Percentiles rank a stretch among this genome's conserved stretches.
Evolutionary conservation across 1,140 invertebrate species (phyloP).

Genomic region (Bombus turneri): DNA sequence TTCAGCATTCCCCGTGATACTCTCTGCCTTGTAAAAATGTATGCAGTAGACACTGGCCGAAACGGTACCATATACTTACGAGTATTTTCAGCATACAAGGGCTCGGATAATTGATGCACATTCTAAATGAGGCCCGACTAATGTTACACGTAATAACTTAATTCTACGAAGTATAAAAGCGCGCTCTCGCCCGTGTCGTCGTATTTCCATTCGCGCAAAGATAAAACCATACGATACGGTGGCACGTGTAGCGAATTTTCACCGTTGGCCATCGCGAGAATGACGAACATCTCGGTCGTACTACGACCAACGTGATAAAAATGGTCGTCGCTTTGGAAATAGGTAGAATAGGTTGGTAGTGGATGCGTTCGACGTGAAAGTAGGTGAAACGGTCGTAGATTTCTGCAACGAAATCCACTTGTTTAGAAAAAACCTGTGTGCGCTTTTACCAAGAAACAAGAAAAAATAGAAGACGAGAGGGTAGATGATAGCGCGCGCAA

Average conservation of each 20-base stretch:
- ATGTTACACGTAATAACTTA: slow-evolving; percentile 28
- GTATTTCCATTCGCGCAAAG: background rate
- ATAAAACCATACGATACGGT: background rate
- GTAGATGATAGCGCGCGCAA: too few species aligned
- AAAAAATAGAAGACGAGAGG: background rate
- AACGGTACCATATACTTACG: background rate
- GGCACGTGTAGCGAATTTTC: background rate
- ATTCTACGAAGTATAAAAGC: background rate
- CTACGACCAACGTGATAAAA: too few species aligned
- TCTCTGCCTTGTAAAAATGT: background rate
- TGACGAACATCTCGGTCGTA: background rate
- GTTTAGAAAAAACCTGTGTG: background rate
- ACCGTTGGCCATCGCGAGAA: too few species aligned
- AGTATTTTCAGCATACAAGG: slow-evolving; percentile 1
- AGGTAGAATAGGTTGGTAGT: background rate
- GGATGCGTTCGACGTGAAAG: background rate
- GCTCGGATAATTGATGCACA: slow-evolving; percentile 22
- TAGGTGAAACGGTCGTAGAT: background rate
- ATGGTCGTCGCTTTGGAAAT: background rate
- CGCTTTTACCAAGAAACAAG: background rate
- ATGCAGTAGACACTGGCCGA: background rate
- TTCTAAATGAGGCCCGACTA: background rate
- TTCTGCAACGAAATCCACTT: background rate
- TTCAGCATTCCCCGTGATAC: background rate
- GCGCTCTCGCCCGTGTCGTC: too few species aligned